Evolutionary conservation across 1,140 invertebrate species (phyloP).

Genomic region (Drosophila baimaii): DNA sequence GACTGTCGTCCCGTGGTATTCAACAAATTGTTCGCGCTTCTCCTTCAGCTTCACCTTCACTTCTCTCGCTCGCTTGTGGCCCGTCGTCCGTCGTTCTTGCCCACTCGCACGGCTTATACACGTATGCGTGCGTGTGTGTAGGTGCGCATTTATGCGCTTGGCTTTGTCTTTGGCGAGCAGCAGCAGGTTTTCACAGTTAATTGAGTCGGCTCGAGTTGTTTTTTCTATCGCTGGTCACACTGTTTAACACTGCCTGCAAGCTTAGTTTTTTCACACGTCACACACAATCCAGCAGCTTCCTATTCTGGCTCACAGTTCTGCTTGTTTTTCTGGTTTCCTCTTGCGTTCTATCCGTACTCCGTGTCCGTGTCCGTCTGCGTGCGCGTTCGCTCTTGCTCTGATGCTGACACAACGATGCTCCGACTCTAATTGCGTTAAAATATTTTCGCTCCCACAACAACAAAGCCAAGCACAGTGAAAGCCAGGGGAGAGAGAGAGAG

Average conservation of each 20-base stretch:
- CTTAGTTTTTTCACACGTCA: slow-evolving; percentile 50
- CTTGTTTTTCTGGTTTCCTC: slow-evolving; percentile 34
- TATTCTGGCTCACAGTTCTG: slow-evolving; percentile 23
- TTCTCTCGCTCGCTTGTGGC: slow-evolving; percentile 31
- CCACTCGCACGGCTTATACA: slow-evolving; percentile 20
- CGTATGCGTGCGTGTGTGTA: slow-evolving; percentile 30
- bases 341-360: slow-evolving; percentile 67
- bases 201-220: slow-evolving; percentile 54
- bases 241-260: slow-evolving; percentile 33
- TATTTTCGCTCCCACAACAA: slow-evolving; percentile 78
- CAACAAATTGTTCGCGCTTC: slow-evolving; percentile 79
- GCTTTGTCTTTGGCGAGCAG: slow-evolving; percentile 37
- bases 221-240: slow-evolving; percentile 39
- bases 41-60: slow-evolving; percentile 56
- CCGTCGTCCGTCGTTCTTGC: slow-evolving; percentile 21
- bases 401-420: slow-evolving; percentile 57
- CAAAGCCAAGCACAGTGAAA: slow-evolving; percentile 43
- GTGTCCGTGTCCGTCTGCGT: slow-evolving; percentile 72
- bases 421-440: slow-evolving; percentile 81
- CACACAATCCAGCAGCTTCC: slow-evolving; percentile 30
- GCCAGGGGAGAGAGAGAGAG: slow-evolving; percentile 39
- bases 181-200: slow-evolving; percentile 70
- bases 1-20: too few relatives aligned
- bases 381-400: slow-evolving; percentile 79
- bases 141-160: slow-evolving; percentile 14